Conservation (phyloP, 2,113 vertebrate genomes). For the Pholis gunnellus region DNA sequence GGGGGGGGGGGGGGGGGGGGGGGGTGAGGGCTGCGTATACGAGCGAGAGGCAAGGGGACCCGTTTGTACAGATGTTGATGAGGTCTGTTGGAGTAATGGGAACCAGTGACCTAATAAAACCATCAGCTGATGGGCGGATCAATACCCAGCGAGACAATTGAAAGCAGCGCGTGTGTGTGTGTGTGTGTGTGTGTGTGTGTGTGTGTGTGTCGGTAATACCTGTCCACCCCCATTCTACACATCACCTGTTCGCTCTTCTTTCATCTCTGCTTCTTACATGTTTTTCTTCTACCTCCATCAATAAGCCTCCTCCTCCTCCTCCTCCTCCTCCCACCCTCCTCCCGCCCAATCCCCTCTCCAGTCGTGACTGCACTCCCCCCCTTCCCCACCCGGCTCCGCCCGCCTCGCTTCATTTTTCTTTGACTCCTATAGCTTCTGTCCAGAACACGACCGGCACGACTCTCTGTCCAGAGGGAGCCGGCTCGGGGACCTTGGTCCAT, state of each 20-base stretch:
- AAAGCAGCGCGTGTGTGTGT: constrained; percentile 7
- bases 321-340: background rate
- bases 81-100: constrained; percentile 29
- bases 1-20: background rate
- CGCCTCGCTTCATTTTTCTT: constrained; percentile 14
- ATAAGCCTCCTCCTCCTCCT: background rate
- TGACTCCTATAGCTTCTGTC: constrained; percentile 8
- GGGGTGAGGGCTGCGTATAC: background rate
- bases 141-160: constrained; percentile 25
- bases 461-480: constrained; percentile 27
- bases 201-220: background rate
- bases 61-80: constrained; percentile 25
- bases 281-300: background rate
- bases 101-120: constrained; percentile 48
- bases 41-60: background rate
- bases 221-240: background rate
- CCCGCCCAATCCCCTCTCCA: background rate
- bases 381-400: background rate
- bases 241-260: background rate
- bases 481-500: constrained; percentile 31
- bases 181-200: background rate
- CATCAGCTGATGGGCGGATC: constrained; percentile 21
- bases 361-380: constrained; percentile 41
- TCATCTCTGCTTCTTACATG: background rate
- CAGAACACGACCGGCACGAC: constrained; percentile 44